Evolutionary conservation across 1,140 invertebrate species (phyloP), one percentile per base, ranked within the genome.

Genomic region (Ostrea edulis): DNA sequence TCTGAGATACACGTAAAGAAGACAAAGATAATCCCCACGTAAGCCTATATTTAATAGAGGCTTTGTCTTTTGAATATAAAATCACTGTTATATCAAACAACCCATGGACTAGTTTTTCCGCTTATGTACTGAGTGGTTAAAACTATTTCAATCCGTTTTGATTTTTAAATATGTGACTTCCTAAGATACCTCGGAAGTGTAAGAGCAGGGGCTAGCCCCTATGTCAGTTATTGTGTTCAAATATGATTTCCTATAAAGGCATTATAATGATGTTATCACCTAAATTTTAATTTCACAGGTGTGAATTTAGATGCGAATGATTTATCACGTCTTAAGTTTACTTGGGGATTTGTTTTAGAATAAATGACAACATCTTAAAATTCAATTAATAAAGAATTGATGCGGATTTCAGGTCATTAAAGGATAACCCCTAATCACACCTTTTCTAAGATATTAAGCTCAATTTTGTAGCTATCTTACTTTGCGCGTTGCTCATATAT

Each of bases 351-450:
- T 77, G 68, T 77, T 77, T 77, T 77, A 77, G 25, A 77, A 77
- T 77, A 77, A 77, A 77, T 77, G 68, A 77, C 25, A 77, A 77
- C 68, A 77, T 77, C 68, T 77, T 77, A 77, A 77, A 77, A 77
- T 77, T 77, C 68, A 77, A 77, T 77, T 77, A 77, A 77, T 77
- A 77, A 77, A 29, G 68, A 77, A 77, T 77, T 77, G 68, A 25
- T 77, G 25, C 68, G 68, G 68, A 77, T 77, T 77, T 77, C 9
- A 35, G 29, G 25, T 77, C 68, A 77, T 77, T 77, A 77, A 77
- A 77, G 68, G 68, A 77, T 77, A 77, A 77, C 25, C 25, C 68
- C 68, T 77, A 77, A 77, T 22, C 25, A 77, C 68, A 77, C 25
- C 68, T 77, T 77, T 77, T 29, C 68, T 77, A 9, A 17, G 68